phyloP scores from a whole-genome alignment of 2,113 vertebrate species.

The Tautogolabrus adspersus region DNA sequence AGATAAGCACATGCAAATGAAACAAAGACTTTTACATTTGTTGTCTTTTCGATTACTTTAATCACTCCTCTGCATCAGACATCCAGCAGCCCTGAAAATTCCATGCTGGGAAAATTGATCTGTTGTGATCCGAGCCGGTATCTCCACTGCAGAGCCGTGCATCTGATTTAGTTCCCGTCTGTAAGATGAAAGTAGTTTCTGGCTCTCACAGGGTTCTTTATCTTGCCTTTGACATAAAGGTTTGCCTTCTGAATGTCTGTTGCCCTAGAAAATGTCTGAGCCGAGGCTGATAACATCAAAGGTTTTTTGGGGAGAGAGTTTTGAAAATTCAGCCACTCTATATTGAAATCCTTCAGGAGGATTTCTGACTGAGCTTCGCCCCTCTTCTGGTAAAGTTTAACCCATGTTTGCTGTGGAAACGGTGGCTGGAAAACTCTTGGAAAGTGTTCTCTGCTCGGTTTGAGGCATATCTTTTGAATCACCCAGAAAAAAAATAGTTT shows the following conservation, averaged over 20 bases:
- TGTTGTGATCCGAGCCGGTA: conserved; percentile 1
- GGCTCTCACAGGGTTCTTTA: conserved; percentile 17
- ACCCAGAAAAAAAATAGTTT: too few species aligned
- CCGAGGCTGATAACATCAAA: conserved; percentile 27
- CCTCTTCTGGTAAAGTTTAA: neutral
- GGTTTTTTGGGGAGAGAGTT: conserved; percentile 5
- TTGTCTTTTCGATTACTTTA: conserved; percentile 24
- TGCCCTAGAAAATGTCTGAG: conserved; percentile 11
- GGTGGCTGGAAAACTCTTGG: neutral
- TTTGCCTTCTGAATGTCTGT: conserved; percentile 27
- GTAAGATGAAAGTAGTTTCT: conserved; percentile 34
- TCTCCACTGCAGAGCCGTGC: conserved; percentile 13
- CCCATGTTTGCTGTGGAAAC: neutral
- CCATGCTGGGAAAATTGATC: conserved; percentile 26
- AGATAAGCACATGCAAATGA: conserved; percentile 27
- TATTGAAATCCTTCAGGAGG: conserved; percentile 4
- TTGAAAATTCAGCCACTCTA: conserved; percentile 5
- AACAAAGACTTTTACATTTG: conserved; percentile 6
- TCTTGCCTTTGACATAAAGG: conserved; percentile 36
- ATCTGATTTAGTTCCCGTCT: conserved; percentile 15
- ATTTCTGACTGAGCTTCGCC: neutral
- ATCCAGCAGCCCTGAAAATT: neutral
- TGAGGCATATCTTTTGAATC: neutral
- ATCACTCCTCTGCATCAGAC: conserved; percentile 21
- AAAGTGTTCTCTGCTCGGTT: neutral